phyloP scores from a whole-genome alignment of 2,888 invertebrate genomes.

The Chalcis sispes region DNA sequence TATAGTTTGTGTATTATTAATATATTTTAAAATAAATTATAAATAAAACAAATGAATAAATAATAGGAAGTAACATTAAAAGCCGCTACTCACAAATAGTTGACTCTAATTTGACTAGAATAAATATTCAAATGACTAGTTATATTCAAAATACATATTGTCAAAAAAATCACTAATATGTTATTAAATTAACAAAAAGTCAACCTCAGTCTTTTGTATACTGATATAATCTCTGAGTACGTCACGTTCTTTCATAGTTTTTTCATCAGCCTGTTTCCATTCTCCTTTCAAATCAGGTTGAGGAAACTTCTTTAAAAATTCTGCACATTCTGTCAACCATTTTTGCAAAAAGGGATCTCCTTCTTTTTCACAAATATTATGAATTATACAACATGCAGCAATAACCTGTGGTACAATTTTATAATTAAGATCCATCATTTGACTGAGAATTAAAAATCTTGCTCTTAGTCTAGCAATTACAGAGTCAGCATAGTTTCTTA shows the following conservation, averaged over 20 bases:
- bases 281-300: constrained; percentile 58
- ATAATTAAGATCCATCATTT: constrained; percentile 61
- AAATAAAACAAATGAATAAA: no score
- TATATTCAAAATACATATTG: no score
- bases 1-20: no score
- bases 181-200: constrained; percentile 6
- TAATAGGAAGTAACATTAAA: no score
- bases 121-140: no score
- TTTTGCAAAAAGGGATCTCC: constrained; percentile 59
- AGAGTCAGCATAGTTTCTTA: constrained; percentile 59
- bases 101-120: no score
- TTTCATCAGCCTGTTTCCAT: constrained; percentile 2
- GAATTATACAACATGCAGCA: constrained; percentile 64
- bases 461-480: constrained; percentile 60
- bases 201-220: constrained; percentile 2
- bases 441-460: constrained; percentile 62
- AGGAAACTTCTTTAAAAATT: constrained; percentile 57
- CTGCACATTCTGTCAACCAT: constrained; percentile 55
- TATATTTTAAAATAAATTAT: no score
- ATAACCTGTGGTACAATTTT: constrained; percentile 63
- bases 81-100: no score
- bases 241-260: constrained; percentile 33
- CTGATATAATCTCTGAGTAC: constrained; percentile 37
- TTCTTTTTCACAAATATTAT: constrained; percentile 63
- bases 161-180: no score